These are phyloP conservation scores for Tenthredo notha DNA, from an alignment of 2,888 invertebrate genomes.

Conservation along the genomic window DNA sequence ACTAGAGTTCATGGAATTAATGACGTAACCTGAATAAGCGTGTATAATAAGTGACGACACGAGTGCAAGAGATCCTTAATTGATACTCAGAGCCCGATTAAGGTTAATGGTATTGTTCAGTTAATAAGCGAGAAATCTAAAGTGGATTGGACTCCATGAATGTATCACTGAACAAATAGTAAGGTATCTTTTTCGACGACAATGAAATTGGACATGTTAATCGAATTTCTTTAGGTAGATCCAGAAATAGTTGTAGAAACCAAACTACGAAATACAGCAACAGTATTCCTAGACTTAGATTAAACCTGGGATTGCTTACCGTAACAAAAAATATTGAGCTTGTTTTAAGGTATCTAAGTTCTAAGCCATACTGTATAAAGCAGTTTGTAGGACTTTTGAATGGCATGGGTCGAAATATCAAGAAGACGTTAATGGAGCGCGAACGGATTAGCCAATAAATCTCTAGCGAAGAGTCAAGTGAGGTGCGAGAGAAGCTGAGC, in stretches of 20 bases:
- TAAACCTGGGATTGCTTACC: background rate
- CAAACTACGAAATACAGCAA: background rate
- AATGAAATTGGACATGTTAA: background rate
- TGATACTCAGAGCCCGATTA: background rate
- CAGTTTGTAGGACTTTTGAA: slow-evolving; percentile 1
- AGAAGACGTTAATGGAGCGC: slow-evolving; percentile 51
- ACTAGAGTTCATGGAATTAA: background rate
- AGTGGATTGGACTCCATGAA: background rate
- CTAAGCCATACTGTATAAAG: background rate
- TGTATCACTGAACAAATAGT: background rate
- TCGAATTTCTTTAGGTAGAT: background rate
- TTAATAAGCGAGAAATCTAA: background rate
- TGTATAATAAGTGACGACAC: background rate
- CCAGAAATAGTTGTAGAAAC: background rate
- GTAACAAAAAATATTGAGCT: background rate
- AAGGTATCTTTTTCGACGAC: background rate
- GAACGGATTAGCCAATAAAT: slow-evolving; percentile 70
- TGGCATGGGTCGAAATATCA: slow-evolving; percentile 38
- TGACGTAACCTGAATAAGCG: background rate
- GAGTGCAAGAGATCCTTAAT: background rate
- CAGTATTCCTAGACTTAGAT: background rate
- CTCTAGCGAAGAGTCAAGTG: slow-evolving; percentile 54
- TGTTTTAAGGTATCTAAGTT: background rate
- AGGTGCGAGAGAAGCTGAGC: slow-evolving; percentile 49
- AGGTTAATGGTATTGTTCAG: background rate